Base-by-base conservation (phyloP, 2,888 invertebrate genomes). In the Teleiodes luculella region DNA sequence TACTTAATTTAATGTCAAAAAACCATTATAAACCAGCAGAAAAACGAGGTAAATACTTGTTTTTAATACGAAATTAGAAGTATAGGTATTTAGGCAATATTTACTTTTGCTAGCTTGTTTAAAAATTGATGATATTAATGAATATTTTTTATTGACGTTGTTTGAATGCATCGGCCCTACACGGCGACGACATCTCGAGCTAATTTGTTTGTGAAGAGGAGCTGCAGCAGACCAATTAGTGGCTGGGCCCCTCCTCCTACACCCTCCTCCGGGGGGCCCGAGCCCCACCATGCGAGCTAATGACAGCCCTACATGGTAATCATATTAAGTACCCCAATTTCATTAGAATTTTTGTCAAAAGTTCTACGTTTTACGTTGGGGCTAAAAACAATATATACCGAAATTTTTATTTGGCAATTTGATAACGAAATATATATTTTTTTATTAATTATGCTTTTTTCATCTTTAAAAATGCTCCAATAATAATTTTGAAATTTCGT, bases 151-250 rank as follows among this genome's bases (percentile, higher is more conserved):
- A 5, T 33, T 33, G n/a, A 11, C 10, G 10, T 5, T 33, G 2
- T 33, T 5, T 6, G 24, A 24, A 6, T 24, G 24, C n/a, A n/a
- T 24, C 24, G 24, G 24, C 80, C 80, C 78, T 79, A 65, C 57
- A 61, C 59, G 66, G 37, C 24, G 61, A 62, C 70, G 67, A 72
- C 76, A 76, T 73, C 76, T 74, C 69, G 67, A 68, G 75, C 77
- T 83, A 85, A 84, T 84, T 83, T 81, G 80, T 82, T 80, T 82
- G 80, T 72, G 72, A 70, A 72, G 70, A 73, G 69, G 57, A 60
- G 57, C 65, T 60, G 62, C 73, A 75, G 76, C 74, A 72, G 74
- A 73, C 81, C 81, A 85, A 83, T 84, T 83, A 84, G 81, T 72
- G 74, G 67, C 65, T 16, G 43, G 13, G n/a, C 33, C 33, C 8